Base-by-base conservation (phyloP, 2,888 invertebrate species). In the Phengaris arion region DNA sequence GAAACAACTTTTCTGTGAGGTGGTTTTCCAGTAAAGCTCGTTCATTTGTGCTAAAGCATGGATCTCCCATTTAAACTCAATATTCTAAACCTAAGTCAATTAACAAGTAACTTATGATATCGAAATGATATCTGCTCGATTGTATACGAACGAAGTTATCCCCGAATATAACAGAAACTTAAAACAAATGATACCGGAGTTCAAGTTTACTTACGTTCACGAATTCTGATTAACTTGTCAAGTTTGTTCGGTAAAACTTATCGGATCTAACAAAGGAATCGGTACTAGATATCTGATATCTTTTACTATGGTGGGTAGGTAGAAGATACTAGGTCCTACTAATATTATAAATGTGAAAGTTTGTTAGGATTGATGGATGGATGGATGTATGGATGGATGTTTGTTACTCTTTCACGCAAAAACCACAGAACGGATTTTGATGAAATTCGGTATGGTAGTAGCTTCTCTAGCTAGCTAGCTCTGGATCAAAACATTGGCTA, bases 81-180 rank as follows among this genome's bases (percentile, higher is more conserved):
- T 64, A 64, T 64, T 64, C 64, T 64, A 35, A 64, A 35, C 64
- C 35, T 64, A 35, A 64, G 64, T 64, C 35, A 64, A 45, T 64
- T 64, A 64, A 12, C 35, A 64, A 64, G 64, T 64, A 64, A 64
- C 9, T 51, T 48, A 51, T 8, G 15, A 70, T 48, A 70, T 22
- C 12, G 8, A 51, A 51, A 51, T 22, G 45, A 15, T 51, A 70
- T 51, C 70, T 70, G 51, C 51, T n/a, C 54, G 52, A 52, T 52
- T 72, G 22, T 52, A 54, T 52, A 51, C 51, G 22, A 70, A 52
- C 8, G 22, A 15, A 69, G 6, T 69, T 69, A 69, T n/a, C 13
- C 48, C 52, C 15, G 72, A 72, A 72, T 72, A 54, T 72, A 72
- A 52, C 69, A 6, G 51, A 35, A 72, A 72, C 72, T 72, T 72